Base-by-base conservation (phyloP, 2,113 vertebrate genomes). In the Pyrgilauda ruficollis region DNA sequence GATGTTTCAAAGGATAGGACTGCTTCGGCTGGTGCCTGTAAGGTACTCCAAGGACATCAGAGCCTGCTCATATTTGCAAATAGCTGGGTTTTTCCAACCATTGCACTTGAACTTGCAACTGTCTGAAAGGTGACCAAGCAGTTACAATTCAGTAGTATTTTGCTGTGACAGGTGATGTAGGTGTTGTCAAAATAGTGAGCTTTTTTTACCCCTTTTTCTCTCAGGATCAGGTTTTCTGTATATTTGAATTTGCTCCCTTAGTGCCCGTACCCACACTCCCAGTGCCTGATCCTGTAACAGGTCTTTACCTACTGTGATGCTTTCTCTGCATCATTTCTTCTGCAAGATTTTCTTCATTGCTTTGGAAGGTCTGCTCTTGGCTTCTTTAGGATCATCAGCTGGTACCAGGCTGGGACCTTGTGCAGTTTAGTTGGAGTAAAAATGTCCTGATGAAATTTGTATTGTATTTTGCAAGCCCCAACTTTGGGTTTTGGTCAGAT, bases 41-140 rank as follows among this genome's bases (percentile, higher is more conserved):
- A 84, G 63, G 78, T 91, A 70, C 83, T 49, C 72, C 46, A 74
- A 62, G 72, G 53, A 84, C 70, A 56, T 39, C 63, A 89, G 52
- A 84, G 75, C 75, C 79, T 70, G 75, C 70, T 96, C 64, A 4
- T 67, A 13, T 43, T 53, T 49, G 53, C 41, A 20, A 59, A 30
- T 44, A 85, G 23, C 50, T 80, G 55, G 11, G 55, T 50, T 89
- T 77, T 76, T 87, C 77, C 89, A 87, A 12, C 78, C 78, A 44
- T 83, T 89, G 87, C 77, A 81, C 87, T 95, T 85, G 83, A 91
- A 83, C 74, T 52, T 92, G 63, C 62, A 91, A 3, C 61, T 85
- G 53, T 67, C 39, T 31, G 39, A 50, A 50, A 75, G 82, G 77
- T 1, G 5, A 86, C 70, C 84, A 80, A 94, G 90, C 84, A 56